A percentile compares a stretch with the other conserved stretches of the same genome.
These are phyloP conservation scores for Poeciliopsis paucimaculata DNA, from an alignment of 2,797 vertebrate species.

Conservation along the genomic window DNA sequence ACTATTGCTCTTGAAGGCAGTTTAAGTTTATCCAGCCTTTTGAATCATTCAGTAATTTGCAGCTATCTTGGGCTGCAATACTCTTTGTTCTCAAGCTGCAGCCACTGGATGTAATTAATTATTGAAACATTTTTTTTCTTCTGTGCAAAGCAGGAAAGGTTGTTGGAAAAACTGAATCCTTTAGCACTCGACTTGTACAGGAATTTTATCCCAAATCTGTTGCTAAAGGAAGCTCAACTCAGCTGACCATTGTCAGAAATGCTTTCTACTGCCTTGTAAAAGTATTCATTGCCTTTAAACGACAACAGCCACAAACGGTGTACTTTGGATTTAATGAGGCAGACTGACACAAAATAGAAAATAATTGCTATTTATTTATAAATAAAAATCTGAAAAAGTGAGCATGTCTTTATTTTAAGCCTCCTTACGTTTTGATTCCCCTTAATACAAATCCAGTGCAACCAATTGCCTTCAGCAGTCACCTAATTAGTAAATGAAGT, in stretches of 20 bases:
- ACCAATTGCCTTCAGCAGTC: neutral
- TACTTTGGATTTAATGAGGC: neutral
- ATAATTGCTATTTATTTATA: neutral
- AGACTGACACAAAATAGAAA: neutral
- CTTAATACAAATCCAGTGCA: neutral
- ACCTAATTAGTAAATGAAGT: neutral
- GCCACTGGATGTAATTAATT: constrained; percentile 74
- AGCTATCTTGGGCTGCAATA: constrained; percentile 76
- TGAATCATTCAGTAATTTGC: constrained; percentile 79
- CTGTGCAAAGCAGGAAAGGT: constrained; percentile 54
- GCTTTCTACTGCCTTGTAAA: neutral
- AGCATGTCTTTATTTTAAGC: neutral
- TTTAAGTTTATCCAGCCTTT: constrained; percentile 63
- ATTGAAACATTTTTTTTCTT: constrained; percentile 65
- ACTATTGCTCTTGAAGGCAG: constrained; percentile 45
- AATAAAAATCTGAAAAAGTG: neutral
- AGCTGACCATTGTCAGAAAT: neutral
- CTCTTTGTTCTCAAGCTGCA: constrained; percentile 65
- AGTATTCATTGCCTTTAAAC: neutral
- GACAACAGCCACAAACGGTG: neutral
- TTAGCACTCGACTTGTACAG: constrained; percentile 28
- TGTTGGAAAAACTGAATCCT: constrained; percentile 57
- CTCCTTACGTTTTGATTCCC: neutral
- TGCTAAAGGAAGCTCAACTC: neutral
- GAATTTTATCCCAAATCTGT: constrained; percentile 1